Evolutionary conservation across 2,888 invertebrate genomes (phyloP), one percentile per base, ranked within the genome.

Genomic region (Lutraria lutraria): DNA sequence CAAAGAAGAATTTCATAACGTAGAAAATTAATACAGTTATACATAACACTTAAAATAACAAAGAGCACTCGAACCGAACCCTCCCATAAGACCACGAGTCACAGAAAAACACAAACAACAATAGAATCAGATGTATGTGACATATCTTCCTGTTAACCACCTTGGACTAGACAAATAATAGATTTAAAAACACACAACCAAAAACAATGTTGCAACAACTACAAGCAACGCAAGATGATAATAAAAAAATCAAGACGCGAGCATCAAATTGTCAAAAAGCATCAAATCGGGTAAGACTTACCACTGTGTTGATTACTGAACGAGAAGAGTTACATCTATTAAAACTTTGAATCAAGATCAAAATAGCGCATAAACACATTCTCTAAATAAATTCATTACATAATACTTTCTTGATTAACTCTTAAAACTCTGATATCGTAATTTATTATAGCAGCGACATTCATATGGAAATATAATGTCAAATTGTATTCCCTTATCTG

Each of bases 401-500:
- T 21, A 68, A n/a, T 25, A 68, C 25, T 68, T 68, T 25, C 63
- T 25, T 25, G 25, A 68, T n/a, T 25, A 68, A 68, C 63, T 68
- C 63, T 12, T 68, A 68, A 68, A 68, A 25, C 25, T 25, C 25
- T 68, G 25, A 25, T 68, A 68, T 13, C 25, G n/a, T 68, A 68
- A 68, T 68, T 68, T 25, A 68, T 25, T 68, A 68, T 68, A 25
- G 25, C 25, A 68, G 63, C n/a, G 63, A 68, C n/a, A 68, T 68
- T 68, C 25, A 68, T 68, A 68, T 25, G n/a, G 63, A 68, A 68
- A 68, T 68, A 68, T 12, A 68, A 68, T 25, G 63, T 25, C 63
- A 68, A 68, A 25, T 68, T 68, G 25, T 68, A 68, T 68, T 68
- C 63, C 25, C 63, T 68, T 68, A 68, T 68, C 25, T 68, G 25